Evolutionary conservation across 2,888 invertebrate species (phyloP), one percentile per base, ranked within the genome.

Genomic region (Andrena hattorfiana): DNA sequence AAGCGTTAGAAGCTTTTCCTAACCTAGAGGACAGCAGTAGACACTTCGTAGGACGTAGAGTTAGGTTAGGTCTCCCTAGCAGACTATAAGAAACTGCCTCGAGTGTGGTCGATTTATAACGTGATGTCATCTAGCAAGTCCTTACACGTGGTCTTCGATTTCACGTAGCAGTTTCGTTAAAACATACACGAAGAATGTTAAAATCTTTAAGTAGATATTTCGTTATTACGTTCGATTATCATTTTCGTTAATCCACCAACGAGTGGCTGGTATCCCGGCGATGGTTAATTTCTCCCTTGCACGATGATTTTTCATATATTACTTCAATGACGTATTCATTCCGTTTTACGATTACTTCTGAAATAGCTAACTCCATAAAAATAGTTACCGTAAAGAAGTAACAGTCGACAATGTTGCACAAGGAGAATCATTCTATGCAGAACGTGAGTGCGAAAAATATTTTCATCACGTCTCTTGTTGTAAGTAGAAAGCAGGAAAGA

Each of bases 381-480:
- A 42, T 49, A 42, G 74, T 10, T 7, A 42, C 60, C 35, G 10
- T 56, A 10, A 35, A 35, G 10, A 2, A 35, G 35, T 35, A 54
- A 2, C 42, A 26, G 42, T 10, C 42, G 26, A 49, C 74, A 16
- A 90, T 91, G 89, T 76, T 88, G 69, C 72, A 81, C 59, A 79
- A 88, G 13, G 77, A 85, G 56, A 32, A 32, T 20, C 80, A 81
- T 42, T 5, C 83, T 28, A 13, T 2, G 5, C 30, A n/a, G 1
- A 70, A 7, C 23, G 26, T 48, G 4, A 70, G 82, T 10, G 69
- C 81, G 2, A 90, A 71, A 71, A 89, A 91, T 87, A 71, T 92
- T 35, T 87, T 93, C 70, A 72, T 91, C 26, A 89, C 92, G 7
- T 91, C 93, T 3, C 80, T 93, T 80, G 89, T 93, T 16, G 93